Evolutionary conservation across 2,888 invertebrate species (phyloP).

Genomic region (Andricus quercusramuli): DNA sequence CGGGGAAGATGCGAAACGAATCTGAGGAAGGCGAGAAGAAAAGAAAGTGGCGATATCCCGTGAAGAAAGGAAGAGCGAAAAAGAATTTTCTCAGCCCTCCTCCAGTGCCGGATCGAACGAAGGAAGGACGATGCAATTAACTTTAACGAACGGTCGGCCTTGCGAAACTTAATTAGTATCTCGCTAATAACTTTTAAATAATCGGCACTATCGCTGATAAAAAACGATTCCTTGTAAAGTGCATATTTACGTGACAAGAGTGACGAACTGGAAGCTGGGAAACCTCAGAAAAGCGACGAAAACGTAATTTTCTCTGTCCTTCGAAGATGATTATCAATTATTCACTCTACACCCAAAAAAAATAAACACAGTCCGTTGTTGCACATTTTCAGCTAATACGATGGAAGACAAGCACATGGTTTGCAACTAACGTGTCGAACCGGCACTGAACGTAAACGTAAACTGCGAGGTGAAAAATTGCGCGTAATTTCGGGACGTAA

Average conservation of each 20-base stretch:
- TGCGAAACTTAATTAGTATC: slow-evolving; percentile 76
- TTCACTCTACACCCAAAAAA: slow-evolving; percentile 32
- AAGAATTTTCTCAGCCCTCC: slow-evolving; percentile 8
- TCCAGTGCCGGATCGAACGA: slow-evolving; percentile 46
- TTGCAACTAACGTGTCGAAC: slow-evolving; percentile 26
- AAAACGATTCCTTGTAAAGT: neutral
- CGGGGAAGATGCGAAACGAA: neutral
- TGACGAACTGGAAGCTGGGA: neutral
- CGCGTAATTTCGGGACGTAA: slow-evolving; percentile 47
- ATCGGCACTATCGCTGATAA: slow-evolving; percentile 61
- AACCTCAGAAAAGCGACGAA: neutral
- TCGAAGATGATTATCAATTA: neutral
- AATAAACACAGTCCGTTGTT: slow-evolving; percentile 15
- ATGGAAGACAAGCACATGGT: slow-evolving; percentile 36
- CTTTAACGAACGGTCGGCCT: slow-evolving; percentile 77
- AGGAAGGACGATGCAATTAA: slow-evolving; percentile 72
- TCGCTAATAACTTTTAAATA: slow-evolving; percentile 76
- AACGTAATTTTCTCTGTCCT: neutral
- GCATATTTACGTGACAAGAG: slow-evolving; percentile 18
- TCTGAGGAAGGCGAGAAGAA: neutral
- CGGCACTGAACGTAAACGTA: slow-evolving; percentile 43
- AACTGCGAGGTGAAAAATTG: slow-evolving; percentile 45
- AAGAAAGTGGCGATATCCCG: slow-evolving; percentile 15
- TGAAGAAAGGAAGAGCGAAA: neutral
- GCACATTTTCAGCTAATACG: neutral